phyloP scores from a whole-genome alignment of 1,140 invertebrate genomes.

The Maconellicoccus hirsutus region DNA sequence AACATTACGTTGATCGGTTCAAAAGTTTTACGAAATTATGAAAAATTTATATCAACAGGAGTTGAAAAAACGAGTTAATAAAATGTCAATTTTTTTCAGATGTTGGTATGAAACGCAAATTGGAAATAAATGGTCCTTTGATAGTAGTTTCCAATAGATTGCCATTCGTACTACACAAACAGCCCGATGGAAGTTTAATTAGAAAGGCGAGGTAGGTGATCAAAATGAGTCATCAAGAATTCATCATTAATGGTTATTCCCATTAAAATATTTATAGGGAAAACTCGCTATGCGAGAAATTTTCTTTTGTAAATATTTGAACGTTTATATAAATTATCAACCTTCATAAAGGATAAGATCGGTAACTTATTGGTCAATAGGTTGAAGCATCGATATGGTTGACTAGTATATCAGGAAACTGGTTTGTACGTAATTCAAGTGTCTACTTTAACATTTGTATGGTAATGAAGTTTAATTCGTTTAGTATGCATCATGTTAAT shows the following conservation, averaged over 20 bases:
- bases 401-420: neutral
- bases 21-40: no score
- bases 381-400: neutral
- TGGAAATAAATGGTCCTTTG: constrained; percentile 37
- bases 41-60: no score
- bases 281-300: neutral
- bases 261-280: no score
- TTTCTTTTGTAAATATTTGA: neutral
- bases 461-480: neutral
- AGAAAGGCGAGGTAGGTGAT: constrained; percentile 64
- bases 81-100: constrained; percentile 7
- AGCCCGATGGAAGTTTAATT: constrained; percentile 45
- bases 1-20: no score
- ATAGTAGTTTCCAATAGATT: constrained; percentile 82
- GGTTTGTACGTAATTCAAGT: neutral
- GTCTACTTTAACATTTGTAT: neutral
- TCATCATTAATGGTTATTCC: no score
- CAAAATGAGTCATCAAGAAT: neutral
- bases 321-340: neutral
- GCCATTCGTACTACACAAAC: constrained; percentile 69
- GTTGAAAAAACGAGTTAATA: no score
- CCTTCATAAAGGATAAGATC: neutral
- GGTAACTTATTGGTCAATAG: neutral
- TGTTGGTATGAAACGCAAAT: neutral
- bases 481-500: neutral